Conservation (phyloP, 2,888 invertebrate genomes). For the Hyppa rectilinea region DNA sequence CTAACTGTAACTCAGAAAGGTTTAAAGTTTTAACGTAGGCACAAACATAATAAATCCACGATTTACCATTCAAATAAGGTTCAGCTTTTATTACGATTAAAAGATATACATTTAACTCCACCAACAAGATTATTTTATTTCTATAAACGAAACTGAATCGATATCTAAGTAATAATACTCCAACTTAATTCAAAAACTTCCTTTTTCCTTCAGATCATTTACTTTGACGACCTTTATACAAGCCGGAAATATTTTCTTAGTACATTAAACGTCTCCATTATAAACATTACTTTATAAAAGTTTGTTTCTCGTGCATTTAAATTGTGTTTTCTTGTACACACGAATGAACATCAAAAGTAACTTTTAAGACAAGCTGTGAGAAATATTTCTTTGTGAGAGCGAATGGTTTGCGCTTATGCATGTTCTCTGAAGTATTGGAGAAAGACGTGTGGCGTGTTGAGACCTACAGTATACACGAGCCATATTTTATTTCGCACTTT, state of each 20-base stretch:
- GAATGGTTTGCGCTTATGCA: constrained; percentile 24
- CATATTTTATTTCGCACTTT: constrained; percentile 14
- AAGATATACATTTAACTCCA: neutral
- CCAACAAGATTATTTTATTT: neutral
- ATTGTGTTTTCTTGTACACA: constrained; percentile 57
- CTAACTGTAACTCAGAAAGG: neutral
- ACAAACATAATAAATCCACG: too few species aligned
- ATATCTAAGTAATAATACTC: constrained; percentile 10
- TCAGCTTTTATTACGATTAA: neutral
- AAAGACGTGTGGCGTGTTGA: constrained; percentile 28
- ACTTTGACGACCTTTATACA: constrained; percentile 5
- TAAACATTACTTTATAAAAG: constrained; percentile 14
- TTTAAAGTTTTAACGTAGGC: neutral
- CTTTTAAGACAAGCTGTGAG: constrained; percentile 14
- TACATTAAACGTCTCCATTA: constrained; percentile 29
- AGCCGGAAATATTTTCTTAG: constrained; percentile 35
- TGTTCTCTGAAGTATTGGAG: constrained; percentile 17
- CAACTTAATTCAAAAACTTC: constrained; percentile 5
- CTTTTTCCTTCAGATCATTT: constrained; percentile 29
- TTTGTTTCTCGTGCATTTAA: constrained; percentile 61
- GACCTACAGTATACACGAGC: neutral
- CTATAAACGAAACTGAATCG: neutral
- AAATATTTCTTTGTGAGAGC: constrained; percentile 36
- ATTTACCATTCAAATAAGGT: neutral
- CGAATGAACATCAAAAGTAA: constrained; percentile 39